These are phyloP conservation scores for Salvelinus fontinalis DNA, from an alignment of 2,113 vertebrate genomes.

Conservation along the genomic window DNA sequence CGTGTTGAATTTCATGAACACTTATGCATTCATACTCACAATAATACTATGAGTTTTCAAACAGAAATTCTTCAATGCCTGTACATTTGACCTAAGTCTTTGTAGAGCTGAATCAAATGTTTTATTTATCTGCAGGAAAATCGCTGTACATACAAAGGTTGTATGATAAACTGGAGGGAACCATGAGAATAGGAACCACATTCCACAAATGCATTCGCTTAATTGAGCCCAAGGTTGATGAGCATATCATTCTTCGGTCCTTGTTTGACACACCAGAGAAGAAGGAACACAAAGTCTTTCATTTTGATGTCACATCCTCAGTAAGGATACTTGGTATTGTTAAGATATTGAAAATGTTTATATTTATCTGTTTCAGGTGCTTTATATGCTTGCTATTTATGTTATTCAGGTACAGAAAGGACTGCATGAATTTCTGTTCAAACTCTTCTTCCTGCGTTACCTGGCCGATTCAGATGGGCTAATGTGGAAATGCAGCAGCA, in stretches of 20 bases:
- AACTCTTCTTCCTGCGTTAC: slow-evolving; percentile 85
- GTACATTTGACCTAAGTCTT: background rate
- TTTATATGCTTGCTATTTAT: background rate
- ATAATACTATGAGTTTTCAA: background rate
- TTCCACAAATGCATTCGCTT: slow-evolving; percentile 82
- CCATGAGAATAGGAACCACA: slow-evolving; percentile 28
- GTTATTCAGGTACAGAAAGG: slow-evolving; percentile 82
- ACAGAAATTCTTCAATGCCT: background rate
- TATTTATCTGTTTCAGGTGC: background rate
- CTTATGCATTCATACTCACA: background rate
- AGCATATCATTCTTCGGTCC: slow-evolving; percentile 78
- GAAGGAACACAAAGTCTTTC: slow-evolving; percentile 78
- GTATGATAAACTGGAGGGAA: slow-evolving; percentile 67
- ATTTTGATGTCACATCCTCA: slow-evolving; percentile 92
- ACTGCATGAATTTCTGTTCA: slow-evolving; percentile 88
- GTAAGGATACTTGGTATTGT: slow-evolving; percentile 61
- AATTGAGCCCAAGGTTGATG: slow-evolving; percentile 82
- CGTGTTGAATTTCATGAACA: background rate
- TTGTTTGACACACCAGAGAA: slow-evolving; percentile 65
- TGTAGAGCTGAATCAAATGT: background rate
- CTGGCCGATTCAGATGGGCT: slow-evolving; percentile 82
- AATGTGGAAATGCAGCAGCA: slow-evolving; percentile 85
- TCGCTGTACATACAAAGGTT: slow-evolving; percentile 89
- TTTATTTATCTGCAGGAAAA: slow-evolving; percentile 77
- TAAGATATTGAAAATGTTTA: background rate